These are phyloP conservation scores for Amphiprion ocellaris DNA, from an alignment of 2,113 vertebrate species.

Conservation along the genomic window DNA sequence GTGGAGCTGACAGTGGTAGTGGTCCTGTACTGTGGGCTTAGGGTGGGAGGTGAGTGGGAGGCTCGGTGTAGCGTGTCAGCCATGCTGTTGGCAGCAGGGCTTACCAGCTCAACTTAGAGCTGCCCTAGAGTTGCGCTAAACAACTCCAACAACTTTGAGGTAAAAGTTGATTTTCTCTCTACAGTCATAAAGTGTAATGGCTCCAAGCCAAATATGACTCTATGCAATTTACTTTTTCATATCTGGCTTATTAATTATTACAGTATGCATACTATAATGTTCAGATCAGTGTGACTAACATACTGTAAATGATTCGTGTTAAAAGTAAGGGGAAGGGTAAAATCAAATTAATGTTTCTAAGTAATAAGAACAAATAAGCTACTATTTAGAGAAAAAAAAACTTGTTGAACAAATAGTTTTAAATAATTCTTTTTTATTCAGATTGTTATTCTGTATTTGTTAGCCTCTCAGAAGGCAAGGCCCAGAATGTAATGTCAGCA, in stretches of 20 bases:
- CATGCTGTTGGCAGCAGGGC: constrained; percentile 65
- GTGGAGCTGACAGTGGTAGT: constrained; percentile 67
- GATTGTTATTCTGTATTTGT: constrained; percentile 30
- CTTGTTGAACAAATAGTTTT: constrained; percentile 44
- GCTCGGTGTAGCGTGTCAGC: constrained; percentile 71
- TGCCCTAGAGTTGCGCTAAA: constrained; percentile 60
- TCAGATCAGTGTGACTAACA: constrained; percentile 1
- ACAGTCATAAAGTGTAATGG: constrained; percentile 28
- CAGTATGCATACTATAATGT: constrained; percentile 7
- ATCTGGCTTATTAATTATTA: constrained; percentile 8
- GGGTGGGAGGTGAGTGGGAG: constrained; percentile 79
- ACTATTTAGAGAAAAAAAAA: background rate
- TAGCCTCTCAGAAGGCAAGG: constrained; percentile 46
- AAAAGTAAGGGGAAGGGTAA: background rate
- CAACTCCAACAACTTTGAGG: constrained; percentile 60
- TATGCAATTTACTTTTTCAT: constrained; percentile 16
- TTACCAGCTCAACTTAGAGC: constrained; percentile 65
- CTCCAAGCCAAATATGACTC: constrained; percentile 30
- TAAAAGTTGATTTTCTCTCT: constrained; percentile 58
- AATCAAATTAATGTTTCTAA: constrained; percentile 4
- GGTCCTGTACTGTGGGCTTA: constrained; percentile 62
- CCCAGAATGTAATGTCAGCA: constrained; percentile 61
- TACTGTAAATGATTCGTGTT: constrained; percentile 3
- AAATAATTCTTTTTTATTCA: constrained; percentile 32
- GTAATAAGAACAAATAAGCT: constrained; percentile 5